Conservation (phyloP, 2,888 invertebrate species). For the Merodon equestris region DNA sequence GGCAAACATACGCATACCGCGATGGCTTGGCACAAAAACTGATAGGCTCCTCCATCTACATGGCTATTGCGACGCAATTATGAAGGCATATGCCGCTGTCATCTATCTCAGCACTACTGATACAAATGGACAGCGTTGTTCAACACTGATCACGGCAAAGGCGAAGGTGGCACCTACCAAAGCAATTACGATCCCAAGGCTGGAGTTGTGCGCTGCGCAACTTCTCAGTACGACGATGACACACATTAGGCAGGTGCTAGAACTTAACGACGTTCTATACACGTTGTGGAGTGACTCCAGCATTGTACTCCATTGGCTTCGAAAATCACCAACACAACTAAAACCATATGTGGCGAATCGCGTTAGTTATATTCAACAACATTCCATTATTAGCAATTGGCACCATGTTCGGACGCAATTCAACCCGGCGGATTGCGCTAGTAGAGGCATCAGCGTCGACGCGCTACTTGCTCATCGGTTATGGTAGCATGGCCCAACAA, state of each 20-base stretch:
- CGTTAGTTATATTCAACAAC: conserved; percentile 33
- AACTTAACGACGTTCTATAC: conserved; percentile 14
- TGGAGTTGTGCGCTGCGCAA: conserved; percentile 33
- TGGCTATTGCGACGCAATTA: conserved; percentile 43
- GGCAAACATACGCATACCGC: conserved; percentile 33
- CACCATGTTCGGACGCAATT: conserved; percentile 13
- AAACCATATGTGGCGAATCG: conserved; percentile 39
- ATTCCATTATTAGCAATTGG: conserved; percentile 8
- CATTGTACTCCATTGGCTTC: conserved; percentile 35
- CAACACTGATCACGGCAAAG: conserved; percentile 16
- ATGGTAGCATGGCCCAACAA: conserved; percentile 26
- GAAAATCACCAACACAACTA: conserved; percentile 13
- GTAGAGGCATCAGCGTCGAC: conserved; percentile 10
- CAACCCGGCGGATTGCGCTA: conserved; percentile 41
- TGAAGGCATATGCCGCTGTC: conserved; percentile 20
- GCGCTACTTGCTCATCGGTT: conserved; percentile 9
- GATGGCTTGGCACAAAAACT: conserved; percentile 23
- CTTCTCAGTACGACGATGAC: conserved; percentile 19
- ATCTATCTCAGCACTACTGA: conserved; percentile 6
- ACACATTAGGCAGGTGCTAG: conserved; percentile 8
- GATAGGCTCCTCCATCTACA: conserved; percentile 1
- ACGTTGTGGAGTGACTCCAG: conserved; percentile 24
- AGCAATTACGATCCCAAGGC: conserved; percentile 14
- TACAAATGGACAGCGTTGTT: background rate
- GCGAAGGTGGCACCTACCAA: conserved; percentile 33